Evolutionary conservation across 2,113 vertebrate species (phyloP), one percentile per base, ranked within the genome.

Genomic region (Psophia crepitans): DNA sequence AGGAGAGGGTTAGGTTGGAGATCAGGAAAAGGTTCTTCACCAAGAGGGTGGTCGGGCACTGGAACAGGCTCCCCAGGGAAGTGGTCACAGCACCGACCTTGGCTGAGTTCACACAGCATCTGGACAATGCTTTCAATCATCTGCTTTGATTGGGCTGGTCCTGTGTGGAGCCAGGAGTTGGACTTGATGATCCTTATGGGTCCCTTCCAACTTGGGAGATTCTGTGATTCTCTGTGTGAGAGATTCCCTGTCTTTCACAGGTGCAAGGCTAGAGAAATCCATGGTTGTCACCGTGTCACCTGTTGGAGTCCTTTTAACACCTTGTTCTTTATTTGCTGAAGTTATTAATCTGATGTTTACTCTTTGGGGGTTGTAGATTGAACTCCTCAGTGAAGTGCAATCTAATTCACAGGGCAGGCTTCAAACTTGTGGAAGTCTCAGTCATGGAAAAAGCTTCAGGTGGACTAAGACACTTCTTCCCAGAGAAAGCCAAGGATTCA

Each of bases 231-330:
- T 73, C 3, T 33, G 3, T 7, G 23, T 43, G 9, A 95, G 57
- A 84, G 14, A 58, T 54, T 69, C 32, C 19, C 7, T 24, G 20
- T 48, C 9, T 24, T 39, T 60, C 71, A 48, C 1, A 4, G 53
- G 39, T 20, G 44, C 35, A 54, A 80, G 28, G 24, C 79, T 77
- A 44, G 39, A 80, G n/a, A 84, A 75, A 53, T 49, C 11, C 5
- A 20, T 16, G 11, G 9, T 7, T 61, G 80, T 54, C 51, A 87
- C 37, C 0, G 0, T 5, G 23, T 71, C n/a, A 35, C 17, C 9
- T 48, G 6, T 30, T 76, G 48, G 16, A 66, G 79, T 37, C 15
- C 54, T 78, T 33, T 61, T 61, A 64, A 14, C 27, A 22, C 21
- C 58, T 85, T 3, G 5, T 71, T 90, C 57, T 24, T 81, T 30